Base-by-base conservation (phyloP, 1,140 invertebrate genomes). In the Metopolophium dirhodum region DNA sequence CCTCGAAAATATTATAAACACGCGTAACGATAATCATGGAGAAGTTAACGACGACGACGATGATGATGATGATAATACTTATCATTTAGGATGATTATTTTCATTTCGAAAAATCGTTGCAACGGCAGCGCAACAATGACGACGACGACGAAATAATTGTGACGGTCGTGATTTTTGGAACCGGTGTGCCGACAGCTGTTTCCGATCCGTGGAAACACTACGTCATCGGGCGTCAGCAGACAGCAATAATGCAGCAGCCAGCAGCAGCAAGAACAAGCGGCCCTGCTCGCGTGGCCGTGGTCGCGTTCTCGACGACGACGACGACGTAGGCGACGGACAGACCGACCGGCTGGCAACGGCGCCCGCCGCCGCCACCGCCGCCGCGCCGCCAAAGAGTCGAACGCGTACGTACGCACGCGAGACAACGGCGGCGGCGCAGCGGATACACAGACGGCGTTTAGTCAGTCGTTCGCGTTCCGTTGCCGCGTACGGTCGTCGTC, bases 391-490 rank as follows among this genome's bases (percentile, higher is more conserved):
- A 90, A n/a, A 57, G 18, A 37, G 22, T 26, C 37, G 89, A 61
- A 30, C 54, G n/a, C 35, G 37, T 7, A 68, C 89, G 23, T 37
- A 35, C 87, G 87, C 30, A 11, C 87, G 89, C 22, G 88, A 23
- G 49, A 30, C 45, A 47, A 87, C 90, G 57, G 23, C 51, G n/a
- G 88, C 54, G 54, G 54, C 89, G 89, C 89, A 26, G 90, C 90
- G 37, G 23, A 41, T 30, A 77, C 57, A 91, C 57, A n/a, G 57
- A 45, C 54, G 41, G 37, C 54, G 90, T 41, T 54, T 51, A 47
- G 30, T 90, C 37, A 90, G 89, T 90, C 45, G 89, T 90, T 68
- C 57, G 89, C 89, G 89, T 90, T 90, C 54, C 54, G 89, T 68
- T 45, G 37, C 23, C 89, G 89, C 14, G 51, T 61, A 26, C 37